Evolutionary conservation across 2,113 vertebrate species (phyloP).

Genomic region (Clupea harengus): DNA sequence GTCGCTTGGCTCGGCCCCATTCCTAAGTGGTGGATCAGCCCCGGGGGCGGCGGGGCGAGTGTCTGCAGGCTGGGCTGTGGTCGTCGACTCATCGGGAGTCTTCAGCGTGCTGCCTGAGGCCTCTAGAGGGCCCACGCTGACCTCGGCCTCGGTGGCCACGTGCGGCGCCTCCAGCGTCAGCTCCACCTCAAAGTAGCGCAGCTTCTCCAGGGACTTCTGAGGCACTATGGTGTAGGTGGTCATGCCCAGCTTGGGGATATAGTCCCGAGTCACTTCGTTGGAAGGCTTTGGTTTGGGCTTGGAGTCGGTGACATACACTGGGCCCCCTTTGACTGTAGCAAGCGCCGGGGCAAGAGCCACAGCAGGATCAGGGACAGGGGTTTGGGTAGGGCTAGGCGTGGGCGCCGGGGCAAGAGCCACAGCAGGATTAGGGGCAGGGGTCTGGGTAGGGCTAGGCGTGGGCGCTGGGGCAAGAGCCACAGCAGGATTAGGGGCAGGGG

Average conservation of each 20-base stretch:
- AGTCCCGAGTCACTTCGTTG: conserved; percentile 91
- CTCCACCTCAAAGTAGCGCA: conserved; percentile 77
- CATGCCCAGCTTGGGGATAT: conserved; percentile 94
- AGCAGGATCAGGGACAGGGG: not conserved
- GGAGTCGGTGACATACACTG: conserved; percentile 67
- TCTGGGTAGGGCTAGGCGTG: not conserved
- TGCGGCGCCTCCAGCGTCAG: conserved; percentile 66
- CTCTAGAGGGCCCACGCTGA: not conserved
- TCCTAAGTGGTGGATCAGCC: not conserved
- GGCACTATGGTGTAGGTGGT: conserved; percentile 96
- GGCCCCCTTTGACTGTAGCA: conserved; percentile 56
- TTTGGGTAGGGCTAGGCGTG: not conserved
- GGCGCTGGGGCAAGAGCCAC: not conserved
- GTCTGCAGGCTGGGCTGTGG: not conserved
- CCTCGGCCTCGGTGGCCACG: conserved; percentile 44
- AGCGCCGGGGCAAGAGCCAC: not conserved
- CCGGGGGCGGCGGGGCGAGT: not conserved
- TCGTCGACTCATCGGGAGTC: not conserved
- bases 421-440: too few relatives aligned
- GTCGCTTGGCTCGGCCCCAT: not conserved
- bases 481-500: conserved; percentile 20
- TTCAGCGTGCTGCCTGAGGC: not conserved
- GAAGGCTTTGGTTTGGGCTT: conserved; percentile 87
- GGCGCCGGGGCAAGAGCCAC: not conserved
- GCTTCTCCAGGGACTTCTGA: conserved; percentile 80